Evolutionary conservation across 2,888 invertebrate genomes (phyloP).

Genomic region (Alentia gelatinosa): DNA sequence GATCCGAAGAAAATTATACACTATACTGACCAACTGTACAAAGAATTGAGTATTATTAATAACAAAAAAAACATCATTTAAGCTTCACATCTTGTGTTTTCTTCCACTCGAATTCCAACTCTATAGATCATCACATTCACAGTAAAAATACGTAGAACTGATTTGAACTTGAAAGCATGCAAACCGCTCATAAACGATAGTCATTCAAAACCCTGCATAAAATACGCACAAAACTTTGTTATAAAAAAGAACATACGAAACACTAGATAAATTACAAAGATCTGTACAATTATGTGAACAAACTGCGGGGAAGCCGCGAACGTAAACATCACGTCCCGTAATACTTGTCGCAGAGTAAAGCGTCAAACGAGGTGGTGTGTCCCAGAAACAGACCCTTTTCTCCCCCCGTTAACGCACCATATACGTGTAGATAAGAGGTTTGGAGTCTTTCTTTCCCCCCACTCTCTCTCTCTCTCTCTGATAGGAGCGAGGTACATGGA

Average conservation of each 20-base stretch:
- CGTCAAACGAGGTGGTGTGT: neutral
- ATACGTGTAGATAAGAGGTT: too few species aligned
- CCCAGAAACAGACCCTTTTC: too few species aligned
- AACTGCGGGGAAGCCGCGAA: neutral
- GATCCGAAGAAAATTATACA: neutral
- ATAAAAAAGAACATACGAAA: neutral
- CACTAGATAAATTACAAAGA: constrained; percentile 16
- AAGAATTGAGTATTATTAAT: neutral
- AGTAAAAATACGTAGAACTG: neutral
- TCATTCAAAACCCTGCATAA: neutral
- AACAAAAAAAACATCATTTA: neutral
- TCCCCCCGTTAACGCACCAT: too few species aligned
- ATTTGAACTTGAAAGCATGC: neutral
- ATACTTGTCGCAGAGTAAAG: neutral
- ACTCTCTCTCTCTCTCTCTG: neutral
- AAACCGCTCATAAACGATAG: neutral
- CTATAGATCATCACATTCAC: neutral
- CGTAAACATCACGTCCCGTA: neutral
- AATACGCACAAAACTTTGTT: neutral
- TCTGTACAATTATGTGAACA: neutral
- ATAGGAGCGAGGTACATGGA: neutral
- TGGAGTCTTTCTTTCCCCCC: neutral
- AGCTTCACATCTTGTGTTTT: neutral
- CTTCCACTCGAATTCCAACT: neutral
- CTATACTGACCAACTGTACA: neutral